Conservation (phyloP, 2,113 vertebrate genomes). For the Amazona guildingii region DNA sequence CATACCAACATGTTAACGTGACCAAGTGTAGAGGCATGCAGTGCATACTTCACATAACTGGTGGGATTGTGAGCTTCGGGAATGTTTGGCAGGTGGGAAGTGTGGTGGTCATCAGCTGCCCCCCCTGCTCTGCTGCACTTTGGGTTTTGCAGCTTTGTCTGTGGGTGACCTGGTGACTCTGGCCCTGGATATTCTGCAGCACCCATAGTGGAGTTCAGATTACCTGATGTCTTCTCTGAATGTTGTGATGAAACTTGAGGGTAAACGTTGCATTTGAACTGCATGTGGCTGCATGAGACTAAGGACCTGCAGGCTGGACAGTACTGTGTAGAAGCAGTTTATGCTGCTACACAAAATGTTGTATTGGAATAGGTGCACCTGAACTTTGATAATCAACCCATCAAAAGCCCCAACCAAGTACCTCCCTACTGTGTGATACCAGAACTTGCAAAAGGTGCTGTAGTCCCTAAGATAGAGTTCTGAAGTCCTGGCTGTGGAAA, state of each 20-base stretch:
- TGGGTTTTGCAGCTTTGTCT: background rate
- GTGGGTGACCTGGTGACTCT: background rate
- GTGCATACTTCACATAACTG: background rate
- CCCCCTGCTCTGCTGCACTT: background rate
- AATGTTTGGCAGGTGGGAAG: background rate
- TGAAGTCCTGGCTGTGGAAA: background rate
- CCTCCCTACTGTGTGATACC: background rate
- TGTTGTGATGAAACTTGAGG: background rate
- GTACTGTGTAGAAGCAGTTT: background rate
- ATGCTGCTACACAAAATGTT: background rate
- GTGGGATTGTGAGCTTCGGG: background rate
- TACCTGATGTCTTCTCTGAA: background rate
- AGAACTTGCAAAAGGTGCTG: background rate
- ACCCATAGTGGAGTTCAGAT: background rate
- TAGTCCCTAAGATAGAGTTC: background rate
- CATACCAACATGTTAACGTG: background rate
- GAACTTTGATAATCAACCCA: background rate
- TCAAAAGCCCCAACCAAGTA: background rate
- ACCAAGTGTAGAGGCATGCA: background rate
- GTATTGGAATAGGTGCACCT: background rate
- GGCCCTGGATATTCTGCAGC: background rate
- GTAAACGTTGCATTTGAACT: background rate
- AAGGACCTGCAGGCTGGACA: background rate
- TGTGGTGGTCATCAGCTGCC: background rate
- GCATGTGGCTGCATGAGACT: background rate